Conservation (phyloP, 1,140 invertebrate species). For the Achroia grisella region DNA sequence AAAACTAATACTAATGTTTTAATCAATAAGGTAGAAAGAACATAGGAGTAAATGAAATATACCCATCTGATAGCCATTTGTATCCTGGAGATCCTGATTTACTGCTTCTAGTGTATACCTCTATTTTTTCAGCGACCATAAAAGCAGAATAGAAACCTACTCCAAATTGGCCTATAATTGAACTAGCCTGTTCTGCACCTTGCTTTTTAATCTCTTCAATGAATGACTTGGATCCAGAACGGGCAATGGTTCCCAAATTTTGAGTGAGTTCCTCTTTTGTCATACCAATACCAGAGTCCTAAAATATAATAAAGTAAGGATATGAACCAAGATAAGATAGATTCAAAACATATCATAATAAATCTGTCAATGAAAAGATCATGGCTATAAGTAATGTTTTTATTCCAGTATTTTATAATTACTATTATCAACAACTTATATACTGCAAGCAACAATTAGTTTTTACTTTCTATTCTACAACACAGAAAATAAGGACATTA, state of each 20-base stretch:
- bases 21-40: neutral
- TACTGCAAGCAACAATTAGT: too few relatives aligned
- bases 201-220: slow-evolving; percentile 88
- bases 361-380: too few relatives aligned
- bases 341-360: too few relatives aligned
- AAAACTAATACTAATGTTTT: neutral
- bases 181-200: slow-evolving; percentile 76
- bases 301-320: slow-evolving; percentile 12
- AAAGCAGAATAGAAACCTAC: slow-evolving; percentile 98
- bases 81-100: slow-evolving; percentile 79
- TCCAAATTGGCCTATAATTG: slow-evolving; percentile 98
- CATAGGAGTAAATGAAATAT: slow-evolving; percentile 28
- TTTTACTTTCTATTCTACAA: too few relatives aligned
- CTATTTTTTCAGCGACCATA: slow-evolving; percentile 96
- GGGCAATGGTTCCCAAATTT: slow-evolving; percentile 95
- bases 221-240: slow-evolving; percentile 96
- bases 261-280: slow-evolving; percentile 91
- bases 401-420: too few relatives aligned
- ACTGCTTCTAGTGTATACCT: slow-evolving; percentile 87
- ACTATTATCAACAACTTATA: too few relatives aligned
- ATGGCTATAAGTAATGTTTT: too few relatives aligned
- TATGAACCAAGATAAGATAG: too few relatives aligned
- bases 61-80: slow-evolving; percentile 94
- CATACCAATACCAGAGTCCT: slow-evolving; percentile 97
- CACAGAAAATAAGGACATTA: too few relatives aligned